Percentiles rank a stretch among this genome's conserved stretches.
phyloP scores from a whole-genome alignment of 2,888 invertebrate genomes.

The Allophyes oxyacanthae region DNA sequence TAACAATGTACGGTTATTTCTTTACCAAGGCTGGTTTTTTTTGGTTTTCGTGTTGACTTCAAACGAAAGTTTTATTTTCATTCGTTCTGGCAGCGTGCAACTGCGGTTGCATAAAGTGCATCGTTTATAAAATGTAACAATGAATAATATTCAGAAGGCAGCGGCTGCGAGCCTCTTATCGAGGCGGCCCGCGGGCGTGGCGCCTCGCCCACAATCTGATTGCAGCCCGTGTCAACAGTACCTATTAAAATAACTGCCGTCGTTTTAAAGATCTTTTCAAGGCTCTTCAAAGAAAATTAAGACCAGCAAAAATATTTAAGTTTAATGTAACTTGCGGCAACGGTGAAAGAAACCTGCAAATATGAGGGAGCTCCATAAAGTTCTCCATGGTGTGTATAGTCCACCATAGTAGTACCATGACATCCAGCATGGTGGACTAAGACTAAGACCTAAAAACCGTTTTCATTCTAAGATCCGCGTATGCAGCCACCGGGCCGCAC shows the following conservation, averaged over 20 bases:
- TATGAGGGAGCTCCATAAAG: too few species aligned
- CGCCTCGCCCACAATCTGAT: conserved; percentile 69
- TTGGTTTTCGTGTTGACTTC: conserved; percentile 22
- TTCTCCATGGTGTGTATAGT: too few species aligned
- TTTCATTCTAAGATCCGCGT: too few species aligned
- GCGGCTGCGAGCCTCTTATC: conserved; percentile 65
- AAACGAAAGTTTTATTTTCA: conserved; percentile 40
- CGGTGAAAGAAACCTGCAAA: too few species aligned
- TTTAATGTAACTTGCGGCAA: too few species aligned
- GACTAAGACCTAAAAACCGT: too few species aligned
- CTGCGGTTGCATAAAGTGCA: conserved; percentile 52
- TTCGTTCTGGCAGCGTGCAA: conserved; percentile 19
- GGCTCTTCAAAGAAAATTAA: conserved; percentile 41
- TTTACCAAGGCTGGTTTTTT: conserved; percentile 30
- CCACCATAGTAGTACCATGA: too few species aligned
- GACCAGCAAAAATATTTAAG: conserved; percentile 7
- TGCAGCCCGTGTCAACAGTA: conserved; percentile 56
- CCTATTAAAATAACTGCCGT: conserved; percentile 54
- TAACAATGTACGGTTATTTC: conserved; percentile 9
- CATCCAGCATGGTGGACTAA: too few species aligned
- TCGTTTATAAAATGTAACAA: conserved; percentile 60
- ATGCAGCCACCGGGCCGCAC: too few species aligned
- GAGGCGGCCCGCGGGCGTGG: conserved; percentile 56
- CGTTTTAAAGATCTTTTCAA: conserved; percentile 54
- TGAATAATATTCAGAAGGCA: conserved; percentile 64